These are phyloP conservation scores for Anguilla obscura DNA, from an alignment of 2,797 vertebrate genomes.

Conservation along the genomic window DNA sequence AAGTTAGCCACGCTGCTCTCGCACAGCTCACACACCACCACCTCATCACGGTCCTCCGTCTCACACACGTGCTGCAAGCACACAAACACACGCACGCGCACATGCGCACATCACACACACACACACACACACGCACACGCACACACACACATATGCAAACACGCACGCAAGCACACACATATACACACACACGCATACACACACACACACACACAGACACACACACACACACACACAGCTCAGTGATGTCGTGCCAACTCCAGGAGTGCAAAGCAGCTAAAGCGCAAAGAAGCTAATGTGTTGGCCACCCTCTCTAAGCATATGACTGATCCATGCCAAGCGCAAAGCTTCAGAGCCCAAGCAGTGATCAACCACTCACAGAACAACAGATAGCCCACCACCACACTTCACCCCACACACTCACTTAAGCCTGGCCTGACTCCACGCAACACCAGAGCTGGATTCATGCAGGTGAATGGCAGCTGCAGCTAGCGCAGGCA, in stretches of 20 bases:
- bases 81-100: constrained; percentile 28
- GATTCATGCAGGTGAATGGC: background rate
- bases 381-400: constrained; percentile 16
- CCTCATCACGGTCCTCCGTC: constrained; percentile 91
- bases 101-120: background rate
- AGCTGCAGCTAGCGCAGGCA: background rate
- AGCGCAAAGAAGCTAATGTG: background rate
- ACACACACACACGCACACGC: background rate
- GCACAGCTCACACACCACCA: constrained; percentile 93
- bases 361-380: background rate
- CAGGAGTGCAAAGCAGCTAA: background rate
- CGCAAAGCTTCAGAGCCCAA: background rate
- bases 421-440: background rate
- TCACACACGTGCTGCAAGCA: constrained; percentile 91
- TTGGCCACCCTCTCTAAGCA: background rate
- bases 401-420: background rate
- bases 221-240: constrained; percentile 1
- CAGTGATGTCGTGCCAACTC: background rate
- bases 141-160: constrained; percentile 4
- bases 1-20: constrained; percentile 94
- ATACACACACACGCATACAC: background rate
- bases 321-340: background rate
- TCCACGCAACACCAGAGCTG: background rate
- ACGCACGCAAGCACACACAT: no score
- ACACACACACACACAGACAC: constrained; percentile 19